These are phyloP conservation scores for Melopsittacus undulatus DNA, from an alignment of 2,797 vertebrate genomes.

Conservation along the genomic window DNA sequence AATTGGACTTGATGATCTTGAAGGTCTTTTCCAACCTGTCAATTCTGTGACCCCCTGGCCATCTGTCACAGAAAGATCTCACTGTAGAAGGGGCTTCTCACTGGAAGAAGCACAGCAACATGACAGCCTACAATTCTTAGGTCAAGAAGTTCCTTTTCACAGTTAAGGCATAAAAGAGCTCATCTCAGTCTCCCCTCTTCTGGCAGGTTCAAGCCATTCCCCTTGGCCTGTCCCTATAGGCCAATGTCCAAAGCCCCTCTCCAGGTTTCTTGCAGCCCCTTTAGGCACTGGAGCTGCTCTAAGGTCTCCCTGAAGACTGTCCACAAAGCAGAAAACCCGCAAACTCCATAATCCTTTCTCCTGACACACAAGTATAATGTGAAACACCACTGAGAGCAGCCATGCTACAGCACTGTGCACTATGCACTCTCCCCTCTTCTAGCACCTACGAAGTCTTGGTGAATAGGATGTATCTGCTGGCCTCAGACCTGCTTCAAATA, in stretches of 20 bases:
- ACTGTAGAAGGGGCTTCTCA: background rate
- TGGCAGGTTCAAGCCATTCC: background rate
- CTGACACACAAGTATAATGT: accelerated
- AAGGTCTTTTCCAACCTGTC: background rate
- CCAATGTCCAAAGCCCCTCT: background rate
- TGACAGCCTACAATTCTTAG: accelerated
- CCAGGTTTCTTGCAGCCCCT: background rate
- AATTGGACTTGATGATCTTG: background rate
- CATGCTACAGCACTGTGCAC: background rate
- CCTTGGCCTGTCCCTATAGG: background rate
- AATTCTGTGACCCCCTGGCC: background rate
- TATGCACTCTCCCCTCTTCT: background rate
- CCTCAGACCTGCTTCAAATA: background rate
- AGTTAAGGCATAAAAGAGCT: background rate
- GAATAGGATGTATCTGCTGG: background rate
- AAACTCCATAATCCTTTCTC: background rate
- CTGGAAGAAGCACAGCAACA: background rate
- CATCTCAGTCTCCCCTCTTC: background rate
- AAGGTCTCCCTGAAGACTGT: background rate
- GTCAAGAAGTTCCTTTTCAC: background rate
- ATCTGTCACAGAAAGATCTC: background rate
- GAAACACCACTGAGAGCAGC: background rate
- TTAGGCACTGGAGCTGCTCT: background rate
- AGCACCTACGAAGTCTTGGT: background rate
- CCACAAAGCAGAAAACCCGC: background rate